Evolutionary conservation across 2,113 vertebrate genomes (phyloP).

Genomic region (Tursiops truncatus): DNA sequence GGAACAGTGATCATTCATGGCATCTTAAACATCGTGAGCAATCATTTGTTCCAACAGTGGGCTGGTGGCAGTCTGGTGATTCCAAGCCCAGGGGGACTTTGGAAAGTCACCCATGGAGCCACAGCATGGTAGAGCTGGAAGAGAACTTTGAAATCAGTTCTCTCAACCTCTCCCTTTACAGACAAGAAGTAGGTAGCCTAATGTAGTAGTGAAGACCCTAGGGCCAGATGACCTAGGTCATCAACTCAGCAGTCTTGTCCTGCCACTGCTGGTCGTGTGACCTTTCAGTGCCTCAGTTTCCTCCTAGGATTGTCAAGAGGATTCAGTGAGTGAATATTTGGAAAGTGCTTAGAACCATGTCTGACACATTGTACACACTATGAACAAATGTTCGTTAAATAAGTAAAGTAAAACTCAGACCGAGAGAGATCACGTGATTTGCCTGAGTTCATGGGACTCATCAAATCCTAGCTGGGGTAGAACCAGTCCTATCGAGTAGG

Average conservation of each 20-base stretch:
- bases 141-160: not conserved
- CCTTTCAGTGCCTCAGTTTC: not conserved
- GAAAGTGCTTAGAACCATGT: not conserved
- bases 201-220: not conserved
- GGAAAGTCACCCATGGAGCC: not conserved
- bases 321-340: not conserved
- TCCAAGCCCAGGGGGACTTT: not conserved
- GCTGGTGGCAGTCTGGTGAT: not conserved
- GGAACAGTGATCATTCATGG: not conserved
- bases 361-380: not conserved
- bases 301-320: not conserved
- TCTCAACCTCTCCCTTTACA: not conserved
- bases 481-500: not conserved
- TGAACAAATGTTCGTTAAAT: slow-evolving; percentile 23
- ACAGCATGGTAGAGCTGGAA: not conserved
- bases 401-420: not conserved
- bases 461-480: not conserved
- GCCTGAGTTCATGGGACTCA: not conserved
- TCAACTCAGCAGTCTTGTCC: not conserved
- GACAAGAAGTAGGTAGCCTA: not conserved
- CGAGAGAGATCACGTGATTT: not conserved
- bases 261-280: not conserved
- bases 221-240: not conserved
- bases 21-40: not conserved
- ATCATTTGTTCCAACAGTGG: not conserved